A percentile compares a stretch with the other conserved stretches of the same genome.
Evolutionary conservation across 2,113 vertebrate species (phyloP).

Genomic region (Antechinus stuartii): DNA sequence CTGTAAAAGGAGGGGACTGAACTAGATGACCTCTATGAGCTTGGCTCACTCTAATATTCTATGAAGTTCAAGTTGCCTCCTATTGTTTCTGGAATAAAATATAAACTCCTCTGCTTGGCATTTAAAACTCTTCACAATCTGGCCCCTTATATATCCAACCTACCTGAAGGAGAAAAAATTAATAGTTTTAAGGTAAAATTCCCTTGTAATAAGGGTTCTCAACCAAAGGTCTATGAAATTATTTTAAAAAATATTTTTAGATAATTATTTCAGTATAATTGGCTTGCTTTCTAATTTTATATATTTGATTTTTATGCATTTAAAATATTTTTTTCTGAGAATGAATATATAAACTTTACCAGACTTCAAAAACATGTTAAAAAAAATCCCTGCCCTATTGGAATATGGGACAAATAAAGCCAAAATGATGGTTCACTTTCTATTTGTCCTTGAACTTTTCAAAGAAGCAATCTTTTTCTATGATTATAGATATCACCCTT

Average conservation of each 20-base stretch:
- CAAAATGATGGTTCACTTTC: neutral
- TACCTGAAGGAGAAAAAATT: neutral
- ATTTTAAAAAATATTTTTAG: neutral
- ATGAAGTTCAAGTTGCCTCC: neutral
- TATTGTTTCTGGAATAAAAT: neutral
- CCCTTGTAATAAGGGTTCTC: neutral
- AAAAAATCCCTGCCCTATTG: neutral
- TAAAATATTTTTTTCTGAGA: neutral
- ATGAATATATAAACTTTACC: neutral
- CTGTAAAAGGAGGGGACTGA: conserved; percentile 29
- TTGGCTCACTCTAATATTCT: neutral
- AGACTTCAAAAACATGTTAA: neutral
- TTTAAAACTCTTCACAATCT: neutral
- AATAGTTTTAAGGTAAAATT: neutral
- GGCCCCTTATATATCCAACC: neutral
- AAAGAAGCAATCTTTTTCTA: neutral
- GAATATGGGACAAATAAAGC: neutral
- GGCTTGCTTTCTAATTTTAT: neutral
- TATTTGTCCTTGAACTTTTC: neutral
- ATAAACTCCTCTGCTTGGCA: neutral
- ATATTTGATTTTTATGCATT: neutral
- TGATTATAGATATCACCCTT: neutral
- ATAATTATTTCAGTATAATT: neutral
- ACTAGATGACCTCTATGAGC: neutral
- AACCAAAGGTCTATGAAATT: neutral